Conservation (phyloP, 2,888 invertebrate species). For the Cosmopolites sordidus region DNA sequence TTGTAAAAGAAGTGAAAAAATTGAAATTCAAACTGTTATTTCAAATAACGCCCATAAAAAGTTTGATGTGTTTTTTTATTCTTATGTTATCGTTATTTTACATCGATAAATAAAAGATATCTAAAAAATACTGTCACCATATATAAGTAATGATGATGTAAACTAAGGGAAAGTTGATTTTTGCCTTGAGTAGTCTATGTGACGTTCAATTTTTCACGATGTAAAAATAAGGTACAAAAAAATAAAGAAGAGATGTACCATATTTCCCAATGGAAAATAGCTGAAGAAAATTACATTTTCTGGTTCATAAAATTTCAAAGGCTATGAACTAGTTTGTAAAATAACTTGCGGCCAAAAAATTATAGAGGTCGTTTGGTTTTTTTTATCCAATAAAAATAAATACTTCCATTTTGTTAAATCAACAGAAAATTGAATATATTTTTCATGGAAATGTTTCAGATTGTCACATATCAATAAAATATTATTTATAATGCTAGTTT, state of each 20-base stretch:
- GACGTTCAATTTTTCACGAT: conserved; percentile 9
- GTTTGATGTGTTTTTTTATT: no score
- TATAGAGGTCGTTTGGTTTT: conserved; percentile 11
- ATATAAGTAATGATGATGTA: not conserved
- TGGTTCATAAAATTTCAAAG: conserved; percentile 42
- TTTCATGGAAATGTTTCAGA: no score
- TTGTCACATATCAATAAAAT: no score
- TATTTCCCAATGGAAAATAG: conserved; percentile 39
- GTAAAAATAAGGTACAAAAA: conserved; percentile 5
- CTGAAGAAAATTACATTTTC: conserved; percentile 42
- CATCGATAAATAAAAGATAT: no score
- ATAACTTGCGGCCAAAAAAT: conserved; percentile 24
- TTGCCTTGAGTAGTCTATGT: not conserved
- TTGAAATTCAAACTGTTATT: no score
- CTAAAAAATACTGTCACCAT: not conserved
- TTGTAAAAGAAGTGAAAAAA: no score
- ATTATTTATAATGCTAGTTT: no score
- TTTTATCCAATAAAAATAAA: conserved; percentile 16
- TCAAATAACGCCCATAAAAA: no score
- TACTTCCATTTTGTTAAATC: no score
- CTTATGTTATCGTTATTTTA: no score
- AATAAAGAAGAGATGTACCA: conserved; percentile 31
- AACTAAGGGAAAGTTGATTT: not conserved
- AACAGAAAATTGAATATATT: no score
- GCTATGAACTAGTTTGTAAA: conserved; percentile 33